Evolutionary conservation across 2,113 vertebrate genomes (phyloP).

Genomic region (Barbus barbus): DNA sequence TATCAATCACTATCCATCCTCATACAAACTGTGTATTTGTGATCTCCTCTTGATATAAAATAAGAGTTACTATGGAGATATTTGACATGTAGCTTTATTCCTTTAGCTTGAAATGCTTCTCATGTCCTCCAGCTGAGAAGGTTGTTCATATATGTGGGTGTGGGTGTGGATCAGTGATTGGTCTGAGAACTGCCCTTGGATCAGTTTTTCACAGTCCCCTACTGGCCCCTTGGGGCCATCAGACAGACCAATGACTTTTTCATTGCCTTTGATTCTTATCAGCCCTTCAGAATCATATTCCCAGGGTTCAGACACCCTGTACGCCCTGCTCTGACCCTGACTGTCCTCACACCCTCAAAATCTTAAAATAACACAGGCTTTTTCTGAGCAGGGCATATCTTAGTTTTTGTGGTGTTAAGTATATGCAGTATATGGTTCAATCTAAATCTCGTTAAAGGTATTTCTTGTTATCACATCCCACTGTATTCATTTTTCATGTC

Average conservation of each 20-base stretch:
- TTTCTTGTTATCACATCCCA: slow-evolving; percentile 5
- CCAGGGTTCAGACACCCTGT: slow-evolving; percentile 55
- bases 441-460: slow-evolving; percentile 6
- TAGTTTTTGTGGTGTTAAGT: neutral
- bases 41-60: slow-evolving; percentile 12
- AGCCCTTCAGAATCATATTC: slow-evolving; percentile 51
- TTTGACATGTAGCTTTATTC: neutral
- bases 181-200: slow-evolving; percentile 64
- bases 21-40: neutral
- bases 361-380: neutral
- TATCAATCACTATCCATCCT: neutral
- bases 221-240: slow-evolving; percentile 62
- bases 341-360: neutral
- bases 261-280: slow-evolving; percentile 71
- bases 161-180: slow-evolving; percentile 49
- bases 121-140: slow-evolving; percentile 16
- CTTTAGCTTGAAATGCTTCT: neutral
- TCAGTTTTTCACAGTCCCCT: slow-evolving; percentile 53
- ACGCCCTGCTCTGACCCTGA: slow-evolving; percentile 14
- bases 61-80: neutral
- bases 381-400: neutral
- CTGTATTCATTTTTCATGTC: slow-evolving; percentile 8
- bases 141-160: slow-evolving; percentile 28
- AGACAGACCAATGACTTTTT: slow-evolving; percentile 52
- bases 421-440: neutral